Evolutionary conservation across 2,113 vertebrate species (phyloP).

Genomic region (Larimichthys polyactis): DNA sequence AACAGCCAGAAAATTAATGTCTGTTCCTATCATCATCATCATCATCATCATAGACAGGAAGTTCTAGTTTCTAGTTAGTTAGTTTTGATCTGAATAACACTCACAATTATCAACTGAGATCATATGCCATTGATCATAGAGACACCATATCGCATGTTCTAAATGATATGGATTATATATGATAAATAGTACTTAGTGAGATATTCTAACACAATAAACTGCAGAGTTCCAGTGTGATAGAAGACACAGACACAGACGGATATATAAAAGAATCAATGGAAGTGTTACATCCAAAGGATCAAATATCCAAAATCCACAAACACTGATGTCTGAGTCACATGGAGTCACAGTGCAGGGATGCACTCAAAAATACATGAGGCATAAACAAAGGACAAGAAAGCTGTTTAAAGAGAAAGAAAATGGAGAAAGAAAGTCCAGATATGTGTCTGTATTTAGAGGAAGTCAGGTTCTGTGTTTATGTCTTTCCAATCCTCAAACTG

Average conservation of each 20-base stretch:
- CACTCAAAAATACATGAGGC: conserved; percentile 27
- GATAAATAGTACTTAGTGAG: not conserved
- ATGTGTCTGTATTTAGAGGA: not conserved
- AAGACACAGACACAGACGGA: not conserved
- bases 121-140: not conserved
- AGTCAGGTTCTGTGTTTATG: conserved; percentile 12
- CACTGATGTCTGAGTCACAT: conserved; percentile 19
- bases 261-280: conserved; percentile 10
- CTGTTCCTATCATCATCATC: too few species aligned
- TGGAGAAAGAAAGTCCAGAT: conserved; percentile 8
- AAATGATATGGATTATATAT: not conserved
- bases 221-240: not conserved
- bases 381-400: conserved; percentile 31
- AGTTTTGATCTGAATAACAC: not conserved
- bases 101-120: not conserved
- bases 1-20: too few species aligned
- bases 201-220: conserved; percentile 9
- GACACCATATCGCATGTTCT: not conserved
- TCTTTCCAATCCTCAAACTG: conserved; percentile 6
- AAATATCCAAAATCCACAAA: conserved; percentile 50
- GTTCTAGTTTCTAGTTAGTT: too few species aligned
- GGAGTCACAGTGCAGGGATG: conserved; percentile 1
- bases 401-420: not conserved
- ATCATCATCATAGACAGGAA: too few species aligned
- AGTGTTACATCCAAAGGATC: conserved; percentile 25